A percentile compares a stretch with the other conserved stretches of the same genome.
Evolutionary conservation across 2,797 vertebrate genomes (phyloP).

Genomic region (Chlorospingus semifuscus): DNA sequence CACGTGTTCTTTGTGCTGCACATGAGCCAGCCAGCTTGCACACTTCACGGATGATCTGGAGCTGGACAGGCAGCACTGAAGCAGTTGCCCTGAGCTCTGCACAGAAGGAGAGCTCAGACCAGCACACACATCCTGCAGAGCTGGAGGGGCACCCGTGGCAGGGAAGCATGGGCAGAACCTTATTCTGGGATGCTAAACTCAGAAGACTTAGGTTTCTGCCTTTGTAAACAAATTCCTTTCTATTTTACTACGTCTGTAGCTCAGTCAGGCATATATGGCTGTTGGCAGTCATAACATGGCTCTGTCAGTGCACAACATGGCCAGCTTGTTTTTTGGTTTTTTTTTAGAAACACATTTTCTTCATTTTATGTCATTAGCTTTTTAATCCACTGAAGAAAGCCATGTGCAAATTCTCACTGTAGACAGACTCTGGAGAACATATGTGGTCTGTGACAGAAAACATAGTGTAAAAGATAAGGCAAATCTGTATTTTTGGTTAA

Average conservation of each 20-base stretch:
- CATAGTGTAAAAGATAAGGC: neutral
- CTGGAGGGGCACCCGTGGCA: accelerated
- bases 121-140: accelerated
- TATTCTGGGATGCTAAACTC: neutral
- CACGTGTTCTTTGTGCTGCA: neutral
- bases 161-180: neutral
- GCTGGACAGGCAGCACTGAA: neutral
- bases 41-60: neutral
- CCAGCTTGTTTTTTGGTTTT: neutral
- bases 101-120: neutral
- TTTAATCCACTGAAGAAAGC: neutral
- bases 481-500: neutral
- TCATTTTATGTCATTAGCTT: neutral
- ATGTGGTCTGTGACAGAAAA: neutral
- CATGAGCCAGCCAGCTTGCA: neutral
- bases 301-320: neutral
- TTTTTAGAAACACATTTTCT: neutral
- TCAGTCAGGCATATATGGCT: neutral
- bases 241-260: neutral
- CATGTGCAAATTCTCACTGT: neutral
- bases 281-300: neutral
- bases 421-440: neutral
- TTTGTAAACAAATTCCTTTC: neutral
- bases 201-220: neutral
- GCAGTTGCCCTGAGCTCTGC: neutral